Base-by-base conservation (phyloP, 1,140 invertebrate species). In the Drosophila yakuba region DNA sequence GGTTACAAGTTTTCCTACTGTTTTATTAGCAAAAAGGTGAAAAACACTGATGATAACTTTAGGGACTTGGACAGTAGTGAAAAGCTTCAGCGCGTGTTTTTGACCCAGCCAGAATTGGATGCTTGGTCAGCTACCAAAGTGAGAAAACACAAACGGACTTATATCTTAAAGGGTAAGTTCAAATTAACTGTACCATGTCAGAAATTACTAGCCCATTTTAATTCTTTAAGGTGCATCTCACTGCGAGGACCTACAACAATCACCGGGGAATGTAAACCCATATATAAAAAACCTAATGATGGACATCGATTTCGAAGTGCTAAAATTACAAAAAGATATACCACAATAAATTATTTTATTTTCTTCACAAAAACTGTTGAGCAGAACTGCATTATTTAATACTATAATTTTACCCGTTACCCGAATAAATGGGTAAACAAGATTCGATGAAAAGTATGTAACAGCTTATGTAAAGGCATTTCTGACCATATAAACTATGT, bases 81-180 rank as follows among this genome's bases (percentile, higher is more conserved):
- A 3, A 47, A 25, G 11, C 4, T 47, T 6, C 43, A 15, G 2
- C 14, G 28, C n/a, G 2, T 59, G 4, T 59, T 59, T 23, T 12
- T 59, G 15, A 59, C 56, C 12, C 56, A 59, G 36, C 28, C 56
- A 4, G 43, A 59, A 47, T 1, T 45, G 7, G 56, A 59, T 23
- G 41, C 56, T 11, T 59, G 56, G 56, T 47, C 56, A 6, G 43
- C 12, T n/a, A 47, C 32, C 2, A 45, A 45, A 23, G 56, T 35
- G 8, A 59, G 56, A 36, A 59, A 59, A 11, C 56, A 59, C n/a
- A 59, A 47, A 3, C 14, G 56, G 5, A 59, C 56, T 3, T 59
- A 59, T 36, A n/a, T 35, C n/a, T 36, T 59, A 20, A 23, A 47
- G 11, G 56, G 56, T 59, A 20, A 6, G 3, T 6, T 11, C 2